Percentiles rank a stretch among this genome's conserved stretches.
Conservation (phyloP, 2,888 invertebrate species). For the Brachyptera putata region DNA sequence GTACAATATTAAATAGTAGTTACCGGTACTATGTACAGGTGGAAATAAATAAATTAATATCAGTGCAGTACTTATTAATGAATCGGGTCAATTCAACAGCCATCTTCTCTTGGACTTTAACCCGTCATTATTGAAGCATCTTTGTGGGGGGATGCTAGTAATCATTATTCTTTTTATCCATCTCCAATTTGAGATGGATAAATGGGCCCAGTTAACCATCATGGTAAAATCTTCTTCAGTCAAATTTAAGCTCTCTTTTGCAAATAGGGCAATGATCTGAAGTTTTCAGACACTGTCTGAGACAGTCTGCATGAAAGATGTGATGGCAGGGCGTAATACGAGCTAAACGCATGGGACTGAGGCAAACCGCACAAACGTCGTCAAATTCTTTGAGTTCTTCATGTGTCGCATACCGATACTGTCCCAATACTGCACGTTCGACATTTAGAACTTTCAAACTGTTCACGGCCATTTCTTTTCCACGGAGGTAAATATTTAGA, state of each 20-base stretch:
- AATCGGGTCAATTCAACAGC: no score
- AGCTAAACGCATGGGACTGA: conserved; percentile 64
- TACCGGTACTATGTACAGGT: no score
- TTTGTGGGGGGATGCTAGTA: no score
- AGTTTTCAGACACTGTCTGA: conserved; percentile 65
- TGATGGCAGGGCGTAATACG: conserved; percentile 76
- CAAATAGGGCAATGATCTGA: conserved; percentile 71
- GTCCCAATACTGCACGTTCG: conserved; percentile 55
- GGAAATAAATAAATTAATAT: no score
- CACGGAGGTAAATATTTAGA: conserved; percentile 60
- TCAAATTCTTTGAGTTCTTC: conserved; percentile 65
- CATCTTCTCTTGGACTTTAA: no score
- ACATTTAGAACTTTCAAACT: conserved; percentile 52
- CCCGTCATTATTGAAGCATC: no score
- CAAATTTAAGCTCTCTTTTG: conserved; percentile 60
- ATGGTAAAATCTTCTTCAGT: conserved; percentile 40
- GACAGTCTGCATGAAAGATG: conserved; percentile 73
- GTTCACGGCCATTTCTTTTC: conserved; percentile 58
- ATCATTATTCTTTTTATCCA: no score
- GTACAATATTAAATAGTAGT: no score
- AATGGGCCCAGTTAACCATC: neutral
- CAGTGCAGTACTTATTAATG: no score
- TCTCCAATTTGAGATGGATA: no score
- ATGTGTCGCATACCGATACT: conserved; percentile 54
- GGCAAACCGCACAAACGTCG: conserved; percentile 75